Evolutionary conservation across 1,140 invertebrate species (phyloP).

Genomic region (Lethocerus indicus): DNA sequence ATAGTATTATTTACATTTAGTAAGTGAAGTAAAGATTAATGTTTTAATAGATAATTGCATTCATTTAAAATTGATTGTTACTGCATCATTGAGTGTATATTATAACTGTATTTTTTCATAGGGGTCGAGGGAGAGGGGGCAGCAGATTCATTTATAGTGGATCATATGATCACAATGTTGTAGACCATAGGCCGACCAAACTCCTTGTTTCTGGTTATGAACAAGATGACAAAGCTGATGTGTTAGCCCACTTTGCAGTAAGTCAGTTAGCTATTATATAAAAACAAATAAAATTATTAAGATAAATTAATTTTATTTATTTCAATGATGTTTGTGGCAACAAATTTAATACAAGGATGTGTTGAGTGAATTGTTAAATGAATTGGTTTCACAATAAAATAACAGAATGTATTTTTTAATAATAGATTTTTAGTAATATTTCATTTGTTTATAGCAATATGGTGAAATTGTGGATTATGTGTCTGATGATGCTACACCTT

Average conservation of each 20-base stretch:
- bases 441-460: slow-evolving; percentile 36
- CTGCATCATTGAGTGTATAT: too few relatives aligned
- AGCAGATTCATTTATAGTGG: slow-evolving; percentile 2
- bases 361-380: too few relatives aligned
- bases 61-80: too few relatives aligned
- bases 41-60: too few relatives aligned
- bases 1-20: too few relatives aligned
- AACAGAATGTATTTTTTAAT: too few relatives aligned
- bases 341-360: background rate
- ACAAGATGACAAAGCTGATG: slow-evolving; percentile 45
- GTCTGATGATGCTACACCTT: slow-evolving; percentile 42
- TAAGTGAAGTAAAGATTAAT: too few relatives aligned
- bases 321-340: background rate
- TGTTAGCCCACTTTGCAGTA: slow-evolving; percentile 55
- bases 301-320: background rate
- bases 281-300: background rate
- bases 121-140: slow-evolving; percentile 6
- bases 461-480: slow-evolving; percentile 52
- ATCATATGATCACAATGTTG: slow-evolving; percentile 33
- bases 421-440: too few relatives aligned
- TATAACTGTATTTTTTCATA: too few relatives aligned
- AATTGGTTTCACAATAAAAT: too few relatives aligned
- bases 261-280: slow-evolving; percentile 18
- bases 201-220: slow-evolving; percentile 63
- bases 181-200: slow-evolving; percentile 66